Base-by-base conservation (phyloP, 2,113 vertebrate genomes). In the Trichechus manatus region DNA sequence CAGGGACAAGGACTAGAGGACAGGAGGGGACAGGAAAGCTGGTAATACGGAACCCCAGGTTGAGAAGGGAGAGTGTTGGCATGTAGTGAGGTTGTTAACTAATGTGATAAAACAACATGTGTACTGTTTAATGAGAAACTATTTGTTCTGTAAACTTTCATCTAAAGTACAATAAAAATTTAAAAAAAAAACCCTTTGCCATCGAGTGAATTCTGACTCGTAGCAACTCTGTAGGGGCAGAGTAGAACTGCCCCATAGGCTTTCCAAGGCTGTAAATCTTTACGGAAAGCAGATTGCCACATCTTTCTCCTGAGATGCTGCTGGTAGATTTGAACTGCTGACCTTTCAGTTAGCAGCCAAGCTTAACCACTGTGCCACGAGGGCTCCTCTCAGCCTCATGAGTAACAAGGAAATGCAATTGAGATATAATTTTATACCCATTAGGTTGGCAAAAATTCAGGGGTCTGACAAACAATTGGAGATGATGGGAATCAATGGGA, bases 331-430 rank as follows among this genome's bases (percentile, higher is more conserved):
- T 10, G 29, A 74, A 42, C 36, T 36, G 33, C 36, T 1, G n/a
- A 36, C 68, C n/a, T 72, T 72, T 72, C 17, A 3, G 19, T 72
- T 72, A 20, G 68, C n/a, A 72, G 68, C 15, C 14, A 13, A 72
- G 68, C 33, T 72, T 72, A 36, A 19, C 33, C 33, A 19, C 68
- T 36, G n/a, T 72, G 68, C n/a, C 17, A 72, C 68, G 33, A 36
- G 19, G 17, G 68, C 33, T n/a, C 19, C 33, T 36, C 68, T 82
- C 74, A 68, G 1, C 39, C 47, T 93, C 56, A 33, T 90, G 50
- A 77, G 39, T 85, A 85, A 93, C 31, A 87, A 88, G 31, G 53
- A 96, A 96, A 97, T 92, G 75, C 75, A 97, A 15, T 56, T 86
- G 63, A 90, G 75, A 84, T 77, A 91, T 29, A 42, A 78, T 94